These are phyloP conservation scores for Sebastes minor DNA, from an alignment of 2,797 vertebrate genomes.

Conservation along the genomic window DNA sequence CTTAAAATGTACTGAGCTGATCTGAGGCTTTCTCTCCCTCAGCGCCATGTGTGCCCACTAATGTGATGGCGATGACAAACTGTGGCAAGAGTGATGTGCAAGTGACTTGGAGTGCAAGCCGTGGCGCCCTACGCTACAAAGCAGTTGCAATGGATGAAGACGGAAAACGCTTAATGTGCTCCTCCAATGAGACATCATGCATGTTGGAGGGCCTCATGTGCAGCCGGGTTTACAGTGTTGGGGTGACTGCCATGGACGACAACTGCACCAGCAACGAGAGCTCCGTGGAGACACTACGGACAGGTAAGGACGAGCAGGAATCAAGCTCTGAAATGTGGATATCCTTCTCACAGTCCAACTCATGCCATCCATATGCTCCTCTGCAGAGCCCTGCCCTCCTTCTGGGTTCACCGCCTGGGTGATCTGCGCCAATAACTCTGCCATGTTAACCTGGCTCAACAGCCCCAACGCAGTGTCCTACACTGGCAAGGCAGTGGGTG, in stretches of 20 bases:
- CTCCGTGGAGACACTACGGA: constrained; percentile 33
- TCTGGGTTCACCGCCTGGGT: constrained; percentile 55
- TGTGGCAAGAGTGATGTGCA: constrained; percentile 67
- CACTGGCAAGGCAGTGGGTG: constrained; percentile 64
- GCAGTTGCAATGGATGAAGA: constrained; percentile 42
- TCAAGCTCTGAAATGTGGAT: neutral
- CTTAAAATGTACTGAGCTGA: constrained; percentile 1
- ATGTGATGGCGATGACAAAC: constrained; percentile 53
- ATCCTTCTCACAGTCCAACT: neutral
- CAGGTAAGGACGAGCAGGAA: constrained; percentile 58
- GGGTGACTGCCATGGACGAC: constrained; percentile 63
- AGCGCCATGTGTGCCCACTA: constrained; percentile 82
- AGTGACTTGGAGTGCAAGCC: constrained; percentile 75
- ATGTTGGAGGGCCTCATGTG: constrained; percentile 70
- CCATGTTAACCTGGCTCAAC: constrained; percentile 67
- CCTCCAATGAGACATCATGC: constrained; percentile 72
- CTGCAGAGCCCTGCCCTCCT: constrained; percentile 81
- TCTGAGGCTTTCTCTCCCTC: neutral
- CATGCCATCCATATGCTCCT: neutral
- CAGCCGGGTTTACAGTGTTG: constrained; percentile 75
- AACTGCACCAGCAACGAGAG: constrained; percentile 74
- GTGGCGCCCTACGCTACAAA: constrained; percentile 66
- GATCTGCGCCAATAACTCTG: constrained; percentile 68
- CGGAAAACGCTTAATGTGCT: constrained; percentile 40
- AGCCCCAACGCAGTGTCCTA: constrained; percentile 76